These are phyloP conservation scores for Drosophila kuntzei DNA, from an alignment of 2,888 invertebrate species.

Conservation along the genomic window DNA sequence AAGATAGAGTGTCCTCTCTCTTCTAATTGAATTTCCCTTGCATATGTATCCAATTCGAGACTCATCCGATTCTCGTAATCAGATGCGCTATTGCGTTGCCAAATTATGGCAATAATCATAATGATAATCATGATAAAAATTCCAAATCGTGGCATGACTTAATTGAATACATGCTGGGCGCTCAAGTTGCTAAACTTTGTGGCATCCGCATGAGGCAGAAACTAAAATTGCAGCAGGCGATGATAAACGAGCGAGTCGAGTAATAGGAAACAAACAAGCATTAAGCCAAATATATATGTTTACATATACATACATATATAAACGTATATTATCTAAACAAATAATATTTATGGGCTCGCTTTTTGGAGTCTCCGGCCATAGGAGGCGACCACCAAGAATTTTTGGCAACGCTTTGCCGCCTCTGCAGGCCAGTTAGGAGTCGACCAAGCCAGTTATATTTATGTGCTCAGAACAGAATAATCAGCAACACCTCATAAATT, in stretches of 20 bases:
- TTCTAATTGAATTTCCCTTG: conserved; percentile 4
- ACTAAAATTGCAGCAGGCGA: conserved; percentile 48
- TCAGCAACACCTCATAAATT: conserved; percentile 79
- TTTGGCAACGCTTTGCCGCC: conserved; percentile 63
- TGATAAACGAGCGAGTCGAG: conserved; percentile 69
- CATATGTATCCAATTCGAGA: conserved; percentile 1
- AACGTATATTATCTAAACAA: conserved; percentile 59
- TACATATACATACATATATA: background rate
- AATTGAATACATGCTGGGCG: conserved; percentile 74
- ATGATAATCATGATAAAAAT: conserved; percentile 60
- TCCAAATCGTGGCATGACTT: conserved; percentile 52
- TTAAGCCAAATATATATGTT: conserved; percentile 64
- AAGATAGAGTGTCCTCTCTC: too few relatives aligned
- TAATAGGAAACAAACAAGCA: conserved; percentile 74
- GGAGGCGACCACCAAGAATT: conserved; percentile 26
- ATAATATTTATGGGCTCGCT: conserved; percentile 70
- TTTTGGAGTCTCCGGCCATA: background rate
- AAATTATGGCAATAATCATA: conserved; percentile 51
- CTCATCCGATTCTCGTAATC: conserved; percentile 7
- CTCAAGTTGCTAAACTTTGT: conserved; percentile 39
- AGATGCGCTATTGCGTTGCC: conserved; percentile 35
- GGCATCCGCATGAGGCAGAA: conserved; percentile 23
- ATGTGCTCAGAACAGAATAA: conserved; percentile 66
- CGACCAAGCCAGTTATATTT: conserved; percentile 53
- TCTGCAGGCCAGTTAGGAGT: conserved; percentile 36